Base-by-base conservation (phyloP, 1,140 invertebrate species). In the Aricia agestis region DNA sequence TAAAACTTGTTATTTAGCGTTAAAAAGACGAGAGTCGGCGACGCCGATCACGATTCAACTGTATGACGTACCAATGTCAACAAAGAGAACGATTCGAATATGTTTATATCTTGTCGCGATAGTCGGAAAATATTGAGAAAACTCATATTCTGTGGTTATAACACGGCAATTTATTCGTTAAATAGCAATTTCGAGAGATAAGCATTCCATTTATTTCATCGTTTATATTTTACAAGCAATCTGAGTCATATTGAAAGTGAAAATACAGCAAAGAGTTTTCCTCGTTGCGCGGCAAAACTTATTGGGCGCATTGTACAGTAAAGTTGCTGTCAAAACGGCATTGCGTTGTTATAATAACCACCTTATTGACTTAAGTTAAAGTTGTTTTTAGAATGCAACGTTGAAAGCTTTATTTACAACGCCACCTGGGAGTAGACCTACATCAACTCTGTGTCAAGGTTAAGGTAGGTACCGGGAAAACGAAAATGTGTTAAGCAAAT, bases 41-140 rank as follows among this genome's bases (percentile, higher is more conserved):
- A 78, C 76, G 79, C 82, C 82, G 73, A 72, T 77, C 76, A 78
- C 80, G 79, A 85, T 81, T 80, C 84, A 80, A 85, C 85, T 86
- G 80, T 77, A 83, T 85, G 81, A 85, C 82, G 83, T 85, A 84
- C 80, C 81, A 83, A 85, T 90, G 89, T 91, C 89, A 91, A 91
- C 87, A 91, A 91, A 85, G 79, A 75, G 72, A 78, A 76, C 78
- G 81, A 52, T 52, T 67, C 76, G 72, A 78, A 75, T 76, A 70
- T 75, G 77, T 81, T 80, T 76, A 68, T 77, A 71, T 77, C 78
- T 75, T 78, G 80, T 61, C 36, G 74, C 66, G 71, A 74, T 79
- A 75, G 67, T 15, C 31, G 67, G 45, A 52, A 32, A 75, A 81
- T 77, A 77, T 68, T 73, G 41, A 42, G 15, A 9, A 73, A 73